These are phyloP conservation scores for Suncus etruscus DNA, from an alignment of 2,113 vertebrate species.

Conservation along the genomic window DNA sequence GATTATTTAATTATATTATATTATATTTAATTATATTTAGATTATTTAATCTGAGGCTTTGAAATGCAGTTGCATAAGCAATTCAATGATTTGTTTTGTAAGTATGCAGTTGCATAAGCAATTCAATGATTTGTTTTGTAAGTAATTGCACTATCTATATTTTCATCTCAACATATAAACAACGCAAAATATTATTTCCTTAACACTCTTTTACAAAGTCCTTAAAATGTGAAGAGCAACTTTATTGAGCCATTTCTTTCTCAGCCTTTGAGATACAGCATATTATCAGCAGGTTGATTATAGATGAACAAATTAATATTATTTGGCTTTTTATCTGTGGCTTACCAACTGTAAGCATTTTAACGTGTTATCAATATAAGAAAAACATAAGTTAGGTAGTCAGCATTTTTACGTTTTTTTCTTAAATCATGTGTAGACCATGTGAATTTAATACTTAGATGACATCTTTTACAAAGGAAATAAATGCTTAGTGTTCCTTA, in stretches of 20 bases:
- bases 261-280: neutral
- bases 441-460: neutral
- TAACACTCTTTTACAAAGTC: neutral
- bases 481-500: neutral
- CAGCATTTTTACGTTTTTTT: neutral
- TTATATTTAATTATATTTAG: no score
- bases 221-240: conserved; percentile 27
- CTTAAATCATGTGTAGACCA: neutral
- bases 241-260: neutral
- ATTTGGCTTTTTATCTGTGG: neutral
- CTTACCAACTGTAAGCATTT: neutral
- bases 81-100: neutral
- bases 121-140: neutral
- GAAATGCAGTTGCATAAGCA: neutral
- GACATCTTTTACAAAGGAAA: neutral
- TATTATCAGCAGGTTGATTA: neutral
- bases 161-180: conserved; percentile 37
- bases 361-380: neutral
- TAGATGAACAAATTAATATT: neutral
- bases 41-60: neutral
- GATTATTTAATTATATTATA: no score
- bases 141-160: conserved; percentile 4
- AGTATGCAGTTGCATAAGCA: neutral
- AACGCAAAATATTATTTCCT: neutral
- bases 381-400: neutral